These are phyloP conservation scores for Athrips mouffetella DNA, from an alignment of 2,888 invertebrate genomes.

Conservation along the genomic window DNA sequence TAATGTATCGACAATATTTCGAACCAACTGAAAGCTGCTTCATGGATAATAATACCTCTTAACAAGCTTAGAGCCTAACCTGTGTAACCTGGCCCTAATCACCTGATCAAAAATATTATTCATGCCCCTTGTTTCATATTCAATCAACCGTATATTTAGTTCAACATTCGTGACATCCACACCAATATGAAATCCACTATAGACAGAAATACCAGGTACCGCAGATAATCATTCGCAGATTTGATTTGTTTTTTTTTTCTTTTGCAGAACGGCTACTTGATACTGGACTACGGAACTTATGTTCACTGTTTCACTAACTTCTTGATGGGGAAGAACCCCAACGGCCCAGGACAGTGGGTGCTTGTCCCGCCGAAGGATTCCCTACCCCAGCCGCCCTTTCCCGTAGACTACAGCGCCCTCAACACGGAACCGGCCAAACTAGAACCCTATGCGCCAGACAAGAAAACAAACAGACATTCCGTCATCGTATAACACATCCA, in stretches of 20 bases:
- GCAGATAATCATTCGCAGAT: not conserved
- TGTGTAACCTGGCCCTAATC: too few relatives aligned
- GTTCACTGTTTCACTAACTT: conserved; percentile 86
- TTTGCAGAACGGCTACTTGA: conserved; percentile 83
- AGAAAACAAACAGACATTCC: conserved; percentile 83
- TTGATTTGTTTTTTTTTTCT: conserved; percentile 23
- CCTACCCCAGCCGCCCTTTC: conserved; percentile 79
- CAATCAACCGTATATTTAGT: too few relatives aligned
- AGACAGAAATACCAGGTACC: not conserved
- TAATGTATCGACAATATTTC: too few relatives aligned
- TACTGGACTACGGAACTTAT: conserved; percentile 82
- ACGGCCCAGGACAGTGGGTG: conserved; percentile 86
- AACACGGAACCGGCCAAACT: conserved; percentile 84
- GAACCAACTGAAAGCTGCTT: too few relatives aligned
- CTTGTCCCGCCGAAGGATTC: conserved; percentile 80
- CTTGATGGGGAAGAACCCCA: conserved; percentile 85
- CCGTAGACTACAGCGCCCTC: conserved; percentile 86
- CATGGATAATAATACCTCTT: too few relatives aligned
- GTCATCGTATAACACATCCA: conserved; percentile 76
- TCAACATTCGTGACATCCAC: too few relatives aligned
- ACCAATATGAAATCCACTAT: not conserved
- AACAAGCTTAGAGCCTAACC: too few relatives aligned
- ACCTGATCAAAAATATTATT: too few relatives aligned
- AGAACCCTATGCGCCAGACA: conserved; percentile 83
- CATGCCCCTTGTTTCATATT: too few relatives aligned